Evolutionary conservation across 2,797 vertebrate species (phyloP), one percentile per base, ranked within the genome.

Genomic region (Pteropus rufus): DNA sequence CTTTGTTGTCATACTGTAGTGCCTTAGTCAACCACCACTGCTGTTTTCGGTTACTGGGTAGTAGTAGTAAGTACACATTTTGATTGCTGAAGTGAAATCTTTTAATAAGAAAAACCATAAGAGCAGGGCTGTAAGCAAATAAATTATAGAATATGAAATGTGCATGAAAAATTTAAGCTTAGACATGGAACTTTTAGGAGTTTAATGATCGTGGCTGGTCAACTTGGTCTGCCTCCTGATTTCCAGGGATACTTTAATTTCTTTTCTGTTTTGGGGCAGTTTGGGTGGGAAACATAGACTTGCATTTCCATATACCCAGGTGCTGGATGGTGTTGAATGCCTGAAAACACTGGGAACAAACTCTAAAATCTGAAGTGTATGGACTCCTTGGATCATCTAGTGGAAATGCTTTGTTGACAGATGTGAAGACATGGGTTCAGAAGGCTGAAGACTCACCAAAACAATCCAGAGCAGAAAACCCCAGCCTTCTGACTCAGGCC

Each of bases 221-320:
- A 88, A 14, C 14, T 41, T 56, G 31, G 10, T 34, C 26, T 92
- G 3, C n/a, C 23, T 70, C 34, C 29, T 89, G 46, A 84, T 75
- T 95, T 96, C 46, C 41, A 89, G 67, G 39, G 24, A 56, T 46
- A 16, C 36, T 85, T 96, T 18, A 12, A 24, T 90, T 92, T 90
- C 39, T 75, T 88, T 24, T 95, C 29, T 36, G 39, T 80, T 80
- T 34, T 52, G 31, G 52, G 29, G 10, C 69, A 10, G 7, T 92
- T 91, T 83, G 4, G 52, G 31, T 83, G 73, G 16, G 60, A 97
- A 85, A 75, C 3, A 3, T 90, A 16, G n/a, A 44, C 62, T 54
- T 79, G 5, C 46, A 4, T 19, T 81, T 64, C 58, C 4, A 12
- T 79, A 41, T 83, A 54, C 2, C 7, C 34, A 11, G 60, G 9